Percentiles rank a stretch among this genome's conserved stretches.
phyloP scores from a whole-genome alignment of 2,113 vertebrate genomes.

The Himantopus leucocephalus region DNA sequence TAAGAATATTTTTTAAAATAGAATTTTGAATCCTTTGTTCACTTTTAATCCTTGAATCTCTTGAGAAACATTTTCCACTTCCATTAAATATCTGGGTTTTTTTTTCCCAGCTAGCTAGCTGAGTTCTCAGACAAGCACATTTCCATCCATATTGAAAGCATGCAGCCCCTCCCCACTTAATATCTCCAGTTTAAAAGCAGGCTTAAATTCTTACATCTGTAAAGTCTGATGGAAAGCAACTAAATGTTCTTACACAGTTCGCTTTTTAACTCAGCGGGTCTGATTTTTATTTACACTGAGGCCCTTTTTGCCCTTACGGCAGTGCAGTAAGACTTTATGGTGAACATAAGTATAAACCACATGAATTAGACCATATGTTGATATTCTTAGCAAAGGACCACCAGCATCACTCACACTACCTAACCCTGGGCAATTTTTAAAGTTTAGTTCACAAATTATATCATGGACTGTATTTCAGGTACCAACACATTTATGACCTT shows the following conservation, averaged over 20 bases:
- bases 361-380: not conserved
- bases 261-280: not conserved
- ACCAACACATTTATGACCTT: not conserved
- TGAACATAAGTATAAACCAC: not conserved
- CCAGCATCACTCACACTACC: rapidly evolving
- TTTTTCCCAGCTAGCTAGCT: not conserved
- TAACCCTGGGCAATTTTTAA: not conserved
- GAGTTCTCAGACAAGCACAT: not conserved
- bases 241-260: not conserved
- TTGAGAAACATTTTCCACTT: not conserved
- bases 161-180: not conserved
- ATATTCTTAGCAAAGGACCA: not conserved
- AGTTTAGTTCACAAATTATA: not conserved
- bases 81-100: not conserved
- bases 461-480: not conserved
- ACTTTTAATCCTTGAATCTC: not conserved
- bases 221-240: not conserved
- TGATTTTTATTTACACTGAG: not conserved
- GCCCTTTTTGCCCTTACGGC: not conserved
- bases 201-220: not conserved
- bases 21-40: not conserved
- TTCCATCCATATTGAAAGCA: not conserved
- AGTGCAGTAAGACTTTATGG: not conserved
- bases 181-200: not conserved
- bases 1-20: not conserved